Evolutionary conservation across 2,888 invertebrate genomes (phyloP).

Genomic region (Halictus quadricinctus): DNA sequence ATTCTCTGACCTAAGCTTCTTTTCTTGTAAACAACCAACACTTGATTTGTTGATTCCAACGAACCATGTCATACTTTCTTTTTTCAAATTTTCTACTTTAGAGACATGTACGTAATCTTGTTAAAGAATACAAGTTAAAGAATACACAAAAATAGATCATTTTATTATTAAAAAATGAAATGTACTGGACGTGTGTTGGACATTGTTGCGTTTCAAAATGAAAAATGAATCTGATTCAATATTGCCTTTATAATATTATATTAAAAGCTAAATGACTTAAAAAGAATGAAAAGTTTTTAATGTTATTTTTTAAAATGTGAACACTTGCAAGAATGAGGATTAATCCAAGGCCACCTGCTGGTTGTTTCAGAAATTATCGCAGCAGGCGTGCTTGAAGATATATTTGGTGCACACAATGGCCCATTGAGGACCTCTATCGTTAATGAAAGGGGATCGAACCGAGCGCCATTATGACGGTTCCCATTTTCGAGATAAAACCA

Average conservation of each 20-base stretch:
- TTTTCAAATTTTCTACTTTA: not conserved
- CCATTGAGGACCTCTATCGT: not conserved
- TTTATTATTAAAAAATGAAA: too few relatives aligned
- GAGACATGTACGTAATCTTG: too few relatives aligned
- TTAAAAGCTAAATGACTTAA: not conserved
- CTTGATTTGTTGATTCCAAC: not conserved
- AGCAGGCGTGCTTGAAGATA: not conserved
- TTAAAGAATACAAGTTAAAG: too few relatives aligned
- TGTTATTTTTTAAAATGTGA: too few relatives aligned
- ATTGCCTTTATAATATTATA: not conserved
- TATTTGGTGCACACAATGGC: not conserved
- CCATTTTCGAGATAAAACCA: not conserved
- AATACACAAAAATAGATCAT: too few relatives aligned
- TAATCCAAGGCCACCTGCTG: not conserved
- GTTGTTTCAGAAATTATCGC: not conserved
- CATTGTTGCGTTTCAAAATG: too few relatives aligned
- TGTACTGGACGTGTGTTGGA: too few relatives aligned
- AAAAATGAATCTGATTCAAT: not conserved
- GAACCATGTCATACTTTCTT: not conserved
- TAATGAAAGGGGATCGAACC: not conserved
- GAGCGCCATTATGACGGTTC: not conserved
- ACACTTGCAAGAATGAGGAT: not conserved
- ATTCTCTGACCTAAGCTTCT: not conserved
- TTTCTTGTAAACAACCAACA: not conserved
- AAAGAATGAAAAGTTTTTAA: too few relatives aligned